Percentiles rank a stretch among this genome's conserved stretches.
Evolutionary conservation across 2,797 vertebrate species (phyloP).

Genomic region (Melanotaenia parkinsoni): DNA sequence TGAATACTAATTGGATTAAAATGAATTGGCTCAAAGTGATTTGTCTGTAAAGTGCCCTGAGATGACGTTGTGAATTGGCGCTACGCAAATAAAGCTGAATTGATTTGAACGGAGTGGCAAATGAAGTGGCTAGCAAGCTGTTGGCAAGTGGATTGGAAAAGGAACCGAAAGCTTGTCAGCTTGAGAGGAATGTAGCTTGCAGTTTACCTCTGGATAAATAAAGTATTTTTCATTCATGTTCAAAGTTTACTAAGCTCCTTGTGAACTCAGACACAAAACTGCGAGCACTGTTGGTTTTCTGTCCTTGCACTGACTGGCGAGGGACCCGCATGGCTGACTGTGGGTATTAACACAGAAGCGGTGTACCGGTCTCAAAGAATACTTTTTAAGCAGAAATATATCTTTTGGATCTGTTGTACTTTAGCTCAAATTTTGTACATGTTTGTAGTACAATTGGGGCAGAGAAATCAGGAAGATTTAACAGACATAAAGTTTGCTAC

Average conservation of each 20-base stretch:
- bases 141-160: neutral
- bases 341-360: neutral
- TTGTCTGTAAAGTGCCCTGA: too few relatives aligned
- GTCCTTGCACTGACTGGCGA: neutral
- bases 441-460: neutral
- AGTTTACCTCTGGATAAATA: too few relatives aligned
- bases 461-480: too few relatives aligned
- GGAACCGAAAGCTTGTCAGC: neutral
- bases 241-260: neutral
- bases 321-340: neutral
- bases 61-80: too few relatives aligned
- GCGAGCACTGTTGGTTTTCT: neutral
- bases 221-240: neutral
- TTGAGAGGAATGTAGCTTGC: neutral
- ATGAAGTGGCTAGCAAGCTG: neutral
- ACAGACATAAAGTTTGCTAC: too few relatives aligned
- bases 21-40: too few relatives aligned
- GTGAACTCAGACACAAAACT: neutral
- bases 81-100: too few relatives aligned
- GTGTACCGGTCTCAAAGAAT: neutral
- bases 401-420: neutral
- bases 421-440: neutral
- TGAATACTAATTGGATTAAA: too few relatives aligned
- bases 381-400: neutral
- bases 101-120: neutral